Evolutionary conservation across 2,797 vertebrate species (phyloP).

Genomic region (Melanotaenia pygmaea): DNA sequence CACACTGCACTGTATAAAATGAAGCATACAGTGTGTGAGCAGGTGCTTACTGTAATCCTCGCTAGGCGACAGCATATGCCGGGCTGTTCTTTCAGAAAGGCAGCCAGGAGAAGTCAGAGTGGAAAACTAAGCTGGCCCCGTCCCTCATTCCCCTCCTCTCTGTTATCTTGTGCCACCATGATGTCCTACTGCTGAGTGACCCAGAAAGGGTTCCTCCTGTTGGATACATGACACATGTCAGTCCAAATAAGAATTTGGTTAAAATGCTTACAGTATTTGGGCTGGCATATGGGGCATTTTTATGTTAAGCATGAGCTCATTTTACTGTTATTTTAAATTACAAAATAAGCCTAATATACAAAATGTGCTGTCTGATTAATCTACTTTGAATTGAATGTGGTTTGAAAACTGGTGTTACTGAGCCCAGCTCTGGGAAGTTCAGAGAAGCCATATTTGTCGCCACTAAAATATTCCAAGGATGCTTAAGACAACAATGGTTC

Average conservation of each 20-base stretch:
- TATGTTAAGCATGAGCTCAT: background rate
- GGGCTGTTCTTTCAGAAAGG: slow-evolving; percentile 65
- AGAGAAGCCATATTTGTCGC: background rate
- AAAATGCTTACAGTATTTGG: background rate
- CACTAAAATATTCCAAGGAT: background rate
- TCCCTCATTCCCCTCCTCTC: slow-evolving; percentile 33
- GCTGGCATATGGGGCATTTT: background rate
- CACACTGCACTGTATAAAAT: slow-evolving; percentile 27
- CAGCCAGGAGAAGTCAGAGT: slow-evolving; percentile 63
- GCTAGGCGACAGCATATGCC: slow-evolving; percentile 72
- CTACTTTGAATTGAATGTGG: background rate
- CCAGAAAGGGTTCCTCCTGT: slow-evolving; percentile 56
- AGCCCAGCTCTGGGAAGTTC: background rate
- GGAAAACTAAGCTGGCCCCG: slow-evolving; percentile 57
- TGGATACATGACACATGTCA: slow-evolving; percentile 6
- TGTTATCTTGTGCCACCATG: slow-evolving; percentile 51
- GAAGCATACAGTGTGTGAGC: slow-evolving; percentile 54
- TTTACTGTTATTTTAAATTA: background rate
- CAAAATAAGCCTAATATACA: background rate
- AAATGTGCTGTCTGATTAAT: slow-evolving; percentile 22
- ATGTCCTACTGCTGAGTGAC: slow-evolving; percentile 47
- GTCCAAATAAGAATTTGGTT: slow-evolving; percentile 3
- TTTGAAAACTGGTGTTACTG: background rate
- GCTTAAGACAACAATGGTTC: slow-evolving; percentile 18
- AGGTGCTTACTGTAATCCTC: slow-evolving; percentile 77